Percentiles rank a stretch among this genome's conserved stretches.
Conservation (phyloP, 1,140 invertebrate genomes). For the Marisa cornuarietis region DNA sequence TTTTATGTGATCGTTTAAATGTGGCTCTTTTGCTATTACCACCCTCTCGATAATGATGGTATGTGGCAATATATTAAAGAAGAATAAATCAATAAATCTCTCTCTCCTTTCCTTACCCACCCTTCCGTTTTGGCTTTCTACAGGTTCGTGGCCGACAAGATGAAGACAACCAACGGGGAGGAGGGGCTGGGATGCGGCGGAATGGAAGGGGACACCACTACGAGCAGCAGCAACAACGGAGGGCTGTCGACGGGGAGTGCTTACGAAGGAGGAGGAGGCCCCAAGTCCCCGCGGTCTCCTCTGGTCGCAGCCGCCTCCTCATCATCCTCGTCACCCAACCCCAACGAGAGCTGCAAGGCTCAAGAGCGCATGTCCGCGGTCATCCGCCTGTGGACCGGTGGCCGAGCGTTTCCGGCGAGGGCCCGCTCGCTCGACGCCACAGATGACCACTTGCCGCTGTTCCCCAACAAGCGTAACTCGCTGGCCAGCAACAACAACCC, state of each 20-base stretch:
- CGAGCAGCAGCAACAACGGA: constrained; percentile 6
- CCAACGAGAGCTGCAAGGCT: constrained; percentile 1
- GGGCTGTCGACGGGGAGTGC: background rate
- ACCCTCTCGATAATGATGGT: too few relatives aligned
- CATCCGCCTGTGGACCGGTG: constrained; percentile 12
- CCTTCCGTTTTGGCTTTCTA: background rate
- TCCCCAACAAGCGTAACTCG: constrained; percentile 8
- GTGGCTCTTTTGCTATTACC: too few relatives aligned
- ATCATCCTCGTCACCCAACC: constrained; percentile 6
- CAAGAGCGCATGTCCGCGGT: constrained; percentile 17
- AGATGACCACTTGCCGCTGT: background rate
- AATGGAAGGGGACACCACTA: background rate
- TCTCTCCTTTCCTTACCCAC: too few relatives aligned
- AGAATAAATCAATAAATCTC: too few relatives aligned
- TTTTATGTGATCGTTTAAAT: too few relatives aligned
- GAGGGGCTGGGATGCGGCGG: background rate
- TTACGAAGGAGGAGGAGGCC: background rate
- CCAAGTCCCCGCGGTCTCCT: background rate
- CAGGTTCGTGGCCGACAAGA: constrained; percentile 31
- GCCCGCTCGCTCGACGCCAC: constrained; percentile 19
- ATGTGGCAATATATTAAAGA: too few relatives aligned
- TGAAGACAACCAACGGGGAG: constrained; percentile 21
- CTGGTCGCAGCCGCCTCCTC: too few relatives aligned
- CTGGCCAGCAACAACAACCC: constrained; percentile 4
- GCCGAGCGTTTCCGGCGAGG: background rate